A percentile compares a stretch with the other conserved stretches of the same genome.
phyloP scores from a whole-genome alignment of 2,113 vertebrate species.

The Colius striatus region DNA sequence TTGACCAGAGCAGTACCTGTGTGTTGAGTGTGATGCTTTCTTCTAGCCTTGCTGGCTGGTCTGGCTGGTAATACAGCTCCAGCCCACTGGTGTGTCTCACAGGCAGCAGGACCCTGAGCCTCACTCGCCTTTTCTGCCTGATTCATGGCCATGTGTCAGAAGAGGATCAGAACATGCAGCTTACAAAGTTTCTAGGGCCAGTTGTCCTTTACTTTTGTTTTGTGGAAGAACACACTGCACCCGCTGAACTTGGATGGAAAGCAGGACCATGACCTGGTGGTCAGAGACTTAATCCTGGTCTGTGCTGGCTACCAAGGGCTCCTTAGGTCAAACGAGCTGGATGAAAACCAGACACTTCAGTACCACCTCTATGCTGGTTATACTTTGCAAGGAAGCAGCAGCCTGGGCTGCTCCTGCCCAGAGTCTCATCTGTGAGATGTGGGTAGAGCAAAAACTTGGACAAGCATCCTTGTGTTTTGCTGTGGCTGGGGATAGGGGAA shows the following conservation, averaged over 20 bases:
- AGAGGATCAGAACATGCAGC: not conserved
- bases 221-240: not conserved
- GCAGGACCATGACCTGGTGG: not conserved
- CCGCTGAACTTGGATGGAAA: not conserved
- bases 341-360: not conserved
- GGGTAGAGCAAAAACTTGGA: not conserved
- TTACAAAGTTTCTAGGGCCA: not conserved
- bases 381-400: not conserved
- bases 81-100: fast-evolving
- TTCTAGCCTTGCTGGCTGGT: not conserved
- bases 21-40: not conserved
- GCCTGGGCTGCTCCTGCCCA: not conserved
- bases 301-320: not conserved
- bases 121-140: not conserved
- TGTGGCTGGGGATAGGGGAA: not conserved
- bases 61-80: not conserved
- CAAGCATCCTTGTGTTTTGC: not conserved
- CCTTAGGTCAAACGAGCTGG: not conserved
- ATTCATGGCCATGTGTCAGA: not conserved
- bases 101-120: not conserved
- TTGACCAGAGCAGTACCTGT: fast-evolving
- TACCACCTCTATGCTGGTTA: not conserved
- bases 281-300: not conserved
- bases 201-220: not conserved
- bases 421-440: not conserved